Evolutionary conservation across 2,113 vertebrate genomes (phyloP).

Genomic region (Platycercus adscitus): DNA sequence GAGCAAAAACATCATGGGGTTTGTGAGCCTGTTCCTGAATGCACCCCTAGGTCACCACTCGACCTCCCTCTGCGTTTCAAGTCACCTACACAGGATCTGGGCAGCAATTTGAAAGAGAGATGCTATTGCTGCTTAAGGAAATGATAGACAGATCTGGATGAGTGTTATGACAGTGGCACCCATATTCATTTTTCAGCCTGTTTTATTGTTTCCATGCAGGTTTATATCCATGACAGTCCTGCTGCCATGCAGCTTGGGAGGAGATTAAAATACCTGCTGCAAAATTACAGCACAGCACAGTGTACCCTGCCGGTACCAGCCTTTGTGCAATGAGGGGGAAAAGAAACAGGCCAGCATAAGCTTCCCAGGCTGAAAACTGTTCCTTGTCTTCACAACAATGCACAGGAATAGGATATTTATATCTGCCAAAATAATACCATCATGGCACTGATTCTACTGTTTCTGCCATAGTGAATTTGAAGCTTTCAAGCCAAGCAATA

Average conservation of each 20-base stretch:
- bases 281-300: not conserved
- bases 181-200: constrained; percentile 7
- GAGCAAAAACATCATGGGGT: not conserved
- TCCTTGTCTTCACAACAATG: not conserved
- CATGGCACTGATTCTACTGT: not conserved
- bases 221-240: not conserved
- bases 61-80: not conserved
- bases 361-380: not conserved
- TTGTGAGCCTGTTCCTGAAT: not conserved
- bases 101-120: not conserved
- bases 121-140: not conserved
- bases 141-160: not conserved
- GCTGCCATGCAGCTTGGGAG: not conserved
- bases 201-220: not conserved
- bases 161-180: not conserved
- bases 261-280: not conserved
- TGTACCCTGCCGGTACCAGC: not conserved
- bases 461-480: not conserved
- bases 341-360: not conserved
- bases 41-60: not conserved
- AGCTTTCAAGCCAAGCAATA: not conserved
- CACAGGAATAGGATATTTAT: not conserved
- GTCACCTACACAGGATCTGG: not conserved
- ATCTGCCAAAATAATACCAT: not conserved
- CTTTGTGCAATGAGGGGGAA: not conserved